A percentile compares a stretch with the other conserved stretches of the same genome.
These are phyloP conservation scores for Sprattus sprattus DNA, from an alignment of 2,113 vertebrate species.

Conservation along the genomic window DNA sequence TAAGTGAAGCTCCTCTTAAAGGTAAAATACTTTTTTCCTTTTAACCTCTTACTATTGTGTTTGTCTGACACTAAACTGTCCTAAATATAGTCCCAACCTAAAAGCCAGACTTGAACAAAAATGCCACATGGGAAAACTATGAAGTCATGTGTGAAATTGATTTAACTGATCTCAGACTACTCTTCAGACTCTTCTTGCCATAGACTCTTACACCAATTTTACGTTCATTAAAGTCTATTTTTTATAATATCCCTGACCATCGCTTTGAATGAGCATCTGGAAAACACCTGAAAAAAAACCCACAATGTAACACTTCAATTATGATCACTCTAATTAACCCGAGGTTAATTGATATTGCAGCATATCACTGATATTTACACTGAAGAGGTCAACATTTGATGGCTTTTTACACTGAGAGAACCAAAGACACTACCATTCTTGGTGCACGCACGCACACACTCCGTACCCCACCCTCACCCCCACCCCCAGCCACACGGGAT, in stretches of 20 bases:
- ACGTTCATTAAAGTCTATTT: background rate
- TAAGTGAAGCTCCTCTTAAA: no score
- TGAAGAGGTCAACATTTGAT: background rate
- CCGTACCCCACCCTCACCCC: background rate
- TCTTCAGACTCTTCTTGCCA: background rate
- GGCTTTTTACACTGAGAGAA: background rate
- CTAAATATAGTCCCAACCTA: no score
- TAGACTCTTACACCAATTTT: background rate
- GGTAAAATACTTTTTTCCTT: no score
- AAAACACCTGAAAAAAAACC: constrained; percentile 33
- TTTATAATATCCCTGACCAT: background rate
- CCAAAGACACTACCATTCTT: background rate
- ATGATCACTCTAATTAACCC: constrained; percentile 57
- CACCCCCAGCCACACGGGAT: constrained; percentile 19
- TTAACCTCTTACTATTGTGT: no score
- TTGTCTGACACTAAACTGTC: no score
- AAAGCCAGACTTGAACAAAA: no score
- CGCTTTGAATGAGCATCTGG: background rate
- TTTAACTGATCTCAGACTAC: no score
- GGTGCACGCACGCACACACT: background rate
- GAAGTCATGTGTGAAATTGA: no score
- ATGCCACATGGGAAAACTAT: no score
- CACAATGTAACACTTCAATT: constrained; percentile 48
- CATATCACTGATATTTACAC: constrained; percentile 10
- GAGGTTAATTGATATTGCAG: constrained; percentile 45